Conservation (phyloP, 2,888 invertebrate genomes). For the Quadriops clusia region DNA sequence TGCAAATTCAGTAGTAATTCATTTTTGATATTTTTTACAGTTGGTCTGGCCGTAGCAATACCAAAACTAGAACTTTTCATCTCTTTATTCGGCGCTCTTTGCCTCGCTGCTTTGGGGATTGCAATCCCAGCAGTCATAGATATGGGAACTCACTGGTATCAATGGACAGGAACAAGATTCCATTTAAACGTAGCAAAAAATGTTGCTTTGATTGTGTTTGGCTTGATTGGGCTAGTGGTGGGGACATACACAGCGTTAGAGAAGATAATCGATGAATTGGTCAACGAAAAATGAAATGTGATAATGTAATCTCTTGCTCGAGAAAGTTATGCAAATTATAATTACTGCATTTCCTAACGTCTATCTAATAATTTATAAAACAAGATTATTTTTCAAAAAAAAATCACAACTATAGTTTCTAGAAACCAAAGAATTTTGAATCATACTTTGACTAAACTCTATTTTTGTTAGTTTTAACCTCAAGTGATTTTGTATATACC, state of each 20-base stretch:
- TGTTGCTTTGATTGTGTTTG: conserved; percentile 44
- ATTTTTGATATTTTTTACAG: conserved; percentile 40
- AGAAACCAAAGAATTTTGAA: no score
- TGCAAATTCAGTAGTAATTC: conserved; percentile 4
- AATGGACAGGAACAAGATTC: conserved; percentile 40
- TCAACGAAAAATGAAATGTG: conserved; percentile 17
- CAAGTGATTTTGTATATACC: no score
- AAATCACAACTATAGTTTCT: no score
- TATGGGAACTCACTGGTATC: conserved; percentile 68
- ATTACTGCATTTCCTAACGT: not conserved
- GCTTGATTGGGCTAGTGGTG: conserved; percentile 49
- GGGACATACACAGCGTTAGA: conserved; percentile 54
- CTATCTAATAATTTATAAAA: not conserved
- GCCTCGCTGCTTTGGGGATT: conserved; percentile 76
- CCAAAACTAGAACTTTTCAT: conserved; percentile 74
- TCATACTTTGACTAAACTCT: no score
- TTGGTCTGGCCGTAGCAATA: conserved; percentile 71
- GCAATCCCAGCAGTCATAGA: conserved; percentile 86
- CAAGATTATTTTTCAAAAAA: no score
- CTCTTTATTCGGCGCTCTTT: conserved; percentile 78
- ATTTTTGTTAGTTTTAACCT: no score
- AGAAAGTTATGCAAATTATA: conserved; percentile 7
- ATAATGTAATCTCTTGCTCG: conserved; percentile 5
- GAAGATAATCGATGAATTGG: conserved; percentile 44
- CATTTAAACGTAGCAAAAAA: conserved; percentile 42